These are phyloP conservation scores for Galago senegalensis DNA, from an alignment of 2,797 vertebrate species.

Conservation along the genomic window DNA sequence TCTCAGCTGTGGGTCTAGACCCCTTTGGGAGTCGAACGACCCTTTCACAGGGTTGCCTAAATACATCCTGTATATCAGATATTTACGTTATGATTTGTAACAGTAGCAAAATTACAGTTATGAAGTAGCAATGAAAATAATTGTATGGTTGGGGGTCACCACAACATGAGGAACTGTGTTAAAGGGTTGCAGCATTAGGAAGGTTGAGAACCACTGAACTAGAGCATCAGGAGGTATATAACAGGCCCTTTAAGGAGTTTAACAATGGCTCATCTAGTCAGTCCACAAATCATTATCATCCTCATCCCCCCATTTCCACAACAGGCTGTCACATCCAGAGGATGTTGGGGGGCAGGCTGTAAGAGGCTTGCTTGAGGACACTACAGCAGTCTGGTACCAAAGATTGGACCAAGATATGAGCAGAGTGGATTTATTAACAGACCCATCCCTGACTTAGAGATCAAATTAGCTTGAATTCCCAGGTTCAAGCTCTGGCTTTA, in stretches of 20 bases:
- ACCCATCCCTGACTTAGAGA: neutral
- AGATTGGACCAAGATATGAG: neutral
- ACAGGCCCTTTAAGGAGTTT: neutral
- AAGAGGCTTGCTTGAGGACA: neutral
- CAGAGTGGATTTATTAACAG: conserved; percentile 17
- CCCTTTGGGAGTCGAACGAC: no score
- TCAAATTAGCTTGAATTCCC: neutral
- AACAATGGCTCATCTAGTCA: neutral
- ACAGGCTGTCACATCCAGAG: neutral
- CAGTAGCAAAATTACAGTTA: no score
- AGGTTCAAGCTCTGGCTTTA: neutral
- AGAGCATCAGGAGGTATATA: neutral
- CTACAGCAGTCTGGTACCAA: neutral
- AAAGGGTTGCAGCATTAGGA: no score
- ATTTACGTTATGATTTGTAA: no score
- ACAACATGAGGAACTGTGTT: no score
- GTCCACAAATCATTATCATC: neutral
- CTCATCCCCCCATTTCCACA: neutral
- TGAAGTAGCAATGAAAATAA: no score
- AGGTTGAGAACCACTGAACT: neutral
- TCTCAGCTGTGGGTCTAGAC: no score
- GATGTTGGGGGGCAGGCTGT: neutral
- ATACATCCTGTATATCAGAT: no score
- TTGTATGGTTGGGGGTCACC: no score
- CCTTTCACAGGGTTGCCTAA: no score